phyloP scores from a whole-genome alignment of 2,888 invertebrate species.

The Rambutsinella grinnellia region DNA sequence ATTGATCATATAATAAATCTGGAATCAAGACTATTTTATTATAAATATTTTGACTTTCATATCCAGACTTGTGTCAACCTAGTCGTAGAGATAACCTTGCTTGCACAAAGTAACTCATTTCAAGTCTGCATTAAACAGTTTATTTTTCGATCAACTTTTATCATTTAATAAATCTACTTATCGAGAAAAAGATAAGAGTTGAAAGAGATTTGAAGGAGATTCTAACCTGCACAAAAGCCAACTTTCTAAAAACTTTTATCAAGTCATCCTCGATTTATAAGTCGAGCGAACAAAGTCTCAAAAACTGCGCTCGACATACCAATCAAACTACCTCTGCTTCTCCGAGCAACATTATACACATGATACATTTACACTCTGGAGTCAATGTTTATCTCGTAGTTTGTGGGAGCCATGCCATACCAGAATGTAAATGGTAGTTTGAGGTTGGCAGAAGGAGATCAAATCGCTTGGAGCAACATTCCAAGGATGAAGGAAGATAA shows the following conservation, averaged over 20 bases:
- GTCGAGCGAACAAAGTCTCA: no score
- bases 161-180: no score
- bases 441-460: background rate
- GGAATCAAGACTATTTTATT: no score
- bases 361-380: background rate
- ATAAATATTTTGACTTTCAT: no score
- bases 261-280: background rate
- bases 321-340: no score
- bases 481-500: slow-evolving; percentile 9
- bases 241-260: background rate
- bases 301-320: no score
- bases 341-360: no score
- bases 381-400: background rate
- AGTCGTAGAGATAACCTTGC: no score
- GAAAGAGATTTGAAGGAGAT: slow-evolving; percentile 3
- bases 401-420: background rate
- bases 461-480: slow-evolving; percentile 15
- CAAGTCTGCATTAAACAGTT: background rate
- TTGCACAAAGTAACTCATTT: background rate
- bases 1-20: no score
- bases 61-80: no score
- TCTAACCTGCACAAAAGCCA: background rate
- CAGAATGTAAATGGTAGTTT: background rate
- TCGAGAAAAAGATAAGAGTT: background rate
- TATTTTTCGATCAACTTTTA: background rate